These are phyloP conservation scores for Nemoura dubitans DNA, from an alignment of 2,888 invertebrate species.

Conservation along the genomic window DNA sequence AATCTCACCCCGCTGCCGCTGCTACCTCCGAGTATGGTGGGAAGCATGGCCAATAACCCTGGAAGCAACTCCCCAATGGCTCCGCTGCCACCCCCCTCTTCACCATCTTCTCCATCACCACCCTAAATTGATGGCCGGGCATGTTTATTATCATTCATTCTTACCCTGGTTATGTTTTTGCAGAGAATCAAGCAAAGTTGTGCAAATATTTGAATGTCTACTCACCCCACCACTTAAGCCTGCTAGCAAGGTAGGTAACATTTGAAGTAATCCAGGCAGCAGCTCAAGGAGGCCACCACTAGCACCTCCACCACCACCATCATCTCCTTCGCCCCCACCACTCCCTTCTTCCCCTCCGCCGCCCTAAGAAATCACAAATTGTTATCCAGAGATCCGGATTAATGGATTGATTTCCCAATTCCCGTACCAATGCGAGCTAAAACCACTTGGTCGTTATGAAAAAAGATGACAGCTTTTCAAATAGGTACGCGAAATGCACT, in stretches of 20 bases:
- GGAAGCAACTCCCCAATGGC: slow-evolving; percentile 25
- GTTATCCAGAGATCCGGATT: too few species aligned
- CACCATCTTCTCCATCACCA: slow-evolving; percentile 7
- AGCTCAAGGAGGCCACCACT: slow-evolving; percentile 49
- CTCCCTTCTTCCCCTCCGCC: neutral
- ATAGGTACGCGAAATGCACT: neutral
- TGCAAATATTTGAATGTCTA: too few species aligned
- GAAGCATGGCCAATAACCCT: slow-evolving; percentile 15
- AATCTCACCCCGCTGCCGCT: neutral
- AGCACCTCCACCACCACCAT: slow-evolving; percentile 37
- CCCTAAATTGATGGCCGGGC: neutral
- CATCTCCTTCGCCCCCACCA: slow-evolving; percentile 2
- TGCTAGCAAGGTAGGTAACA: slow-evolving; percentile 39
- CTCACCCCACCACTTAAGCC: slow-evolving; percentile 51
- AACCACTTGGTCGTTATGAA: too few species aligned
- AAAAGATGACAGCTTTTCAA: too few species aligned
- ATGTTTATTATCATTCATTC: slow-evolving; percentile 1
- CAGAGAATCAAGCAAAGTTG: too few species aligned
- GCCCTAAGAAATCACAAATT: neutral
- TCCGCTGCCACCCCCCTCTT: slow-evolving; percentile 13
- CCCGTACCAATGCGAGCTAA: too few species aligned
- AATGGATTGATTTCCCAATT: too few species aligned
- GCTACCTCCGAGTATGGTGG: neutral
- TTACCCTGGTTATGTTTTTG: slow-evolving; percentile 37
- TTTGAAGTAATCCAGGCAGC: neutral